phyloP scores from a whole-genome alignment of 2,113 vertebrate genomes.

The Pantherophis guttatus region DNA sequence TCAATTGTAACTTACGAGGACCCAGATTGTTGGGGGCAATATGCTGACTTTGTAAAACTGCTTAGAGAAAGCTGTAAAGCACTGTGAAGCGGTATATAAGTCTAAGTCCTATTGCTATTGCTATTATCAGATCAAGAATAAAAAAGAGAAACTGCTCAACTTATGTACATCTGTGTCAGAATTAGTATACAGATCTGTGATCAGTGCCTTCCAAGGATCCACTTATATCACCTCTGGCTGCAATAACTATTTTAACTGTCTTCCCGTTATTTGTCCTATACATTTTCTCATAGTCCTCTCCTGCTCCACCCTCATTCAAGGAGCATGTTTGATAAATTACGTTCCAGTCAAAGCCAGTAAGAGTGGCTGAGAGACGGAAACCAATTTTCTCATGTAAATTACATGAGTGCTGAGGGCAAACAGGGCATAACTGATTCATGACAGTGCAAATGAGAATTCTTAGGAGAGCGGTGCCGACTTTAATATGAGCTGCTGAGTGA shows the following conservation, averaged over 20 bases:
- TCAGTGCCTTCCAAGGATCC: too few species aligned
- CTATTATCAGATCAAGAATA: background rate
- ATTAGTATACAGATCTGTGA: background rate
- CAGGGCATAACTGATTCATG: slow-evolving; percentile 19
- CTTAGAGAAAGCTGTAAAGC: too few species aligned
- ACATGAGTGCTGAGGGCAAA: background rate
- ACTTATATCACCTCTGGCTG: background rate
- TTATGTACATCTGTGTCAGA: background rate
- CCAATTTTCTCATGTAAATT: slow-evolving; percentile 22
- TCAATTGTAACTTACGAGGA: background rate
- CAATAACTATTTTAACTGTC: too few species aligned
- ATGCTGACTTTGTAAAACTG: too few species aligned
- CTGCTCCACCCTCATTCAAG: background rate
- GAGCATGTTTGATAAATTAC: background rate
- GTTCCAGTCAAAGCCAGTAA: slow-evolving; percentile 2
- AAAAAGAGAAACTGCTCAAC: background rate
- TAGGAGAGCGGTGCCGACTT: background rate
- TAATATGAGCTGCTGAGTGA: background rate
- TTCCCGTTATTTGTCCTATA: background rate
- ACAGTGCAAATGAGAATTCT: background rate
- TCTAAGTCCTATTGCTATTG: too few species aligned
- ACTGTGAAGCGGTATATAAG: too few species aligned
- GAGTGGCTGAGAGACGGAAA: slow-evolving; percentile 12
- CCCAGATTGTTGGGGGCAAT: too few species aligned
- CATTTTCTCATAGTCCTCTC: background rate